A percentile compares a stretch with the other conserved stretches of the same genome.
phyloP scores from a whole-genome alignment of 53 echinoderm and acorn worm genomes.

The Echinarachnius parma region DNA sequence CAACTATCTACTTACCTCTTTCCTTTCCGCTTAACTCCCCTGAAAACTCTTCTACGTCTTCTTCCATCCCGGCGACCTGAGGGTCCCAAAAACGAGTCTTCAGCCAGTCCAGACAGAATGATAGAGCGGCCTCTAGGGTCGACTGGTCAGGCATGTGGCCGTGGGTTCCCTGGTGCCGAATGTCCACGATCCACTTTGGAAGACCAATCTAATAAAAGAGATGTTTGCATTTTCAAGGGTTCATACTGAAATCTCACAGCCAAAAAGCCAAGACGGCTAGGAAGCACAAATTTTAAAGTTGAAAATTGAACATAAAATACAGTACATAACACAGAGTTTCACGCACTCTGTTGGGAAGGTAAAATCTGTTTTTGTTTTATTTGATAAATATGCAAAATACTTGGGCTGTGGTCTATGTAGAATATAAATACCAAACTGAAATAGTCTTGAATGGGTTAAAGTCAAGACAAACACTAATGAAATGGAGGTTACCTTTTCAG shows the following conservation, averaged over 20 bases:
- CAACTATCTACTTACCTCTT: no score
- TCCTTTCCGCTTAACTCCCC: no score
- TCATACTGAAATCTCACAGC: no score
- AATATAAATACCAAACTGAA: no score
- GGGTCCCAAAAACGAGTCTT: conserved; percentile 9
- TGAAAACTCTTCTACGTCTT: no score
- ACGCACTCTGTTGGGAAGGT: not conserved
- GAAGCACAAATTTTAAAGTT: no score
- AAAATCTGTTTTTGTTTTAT: not conserved
- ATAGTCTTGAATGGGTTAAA: no score
- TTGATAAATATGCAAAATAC: not conserved
- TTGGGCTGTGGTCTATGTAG: not conserved
- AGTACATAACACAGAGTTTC: no score
- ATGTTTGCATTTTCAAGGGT: not conserved
- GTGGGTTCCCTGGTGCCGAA: conserved; percentile 22
- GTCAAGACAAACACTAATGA: not conserved
- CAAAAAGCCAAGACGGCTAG: no score
- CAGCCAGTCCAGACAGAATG: conserved; percentile 9
- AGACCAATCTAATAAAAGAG: conserved; percentile 2
- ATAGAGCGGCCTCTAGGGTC: conserved; percentile 2
- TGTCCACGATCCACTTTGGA: conserved; percentile 30
- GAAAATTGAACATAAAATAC: no score
- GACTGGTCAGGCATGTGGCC: not conserved
- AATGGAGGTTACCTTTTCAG: conserved; percentile 4
- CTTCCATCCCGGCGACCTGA: conserved; percentile 2